Percentiles rank a stretch among this genome's conserved stretches.
These are phyloP conservation scores for Mastomys coucha DNA, from an alignment of 2,113 vertebrate species.

Conservation along the genomic window DNA sequence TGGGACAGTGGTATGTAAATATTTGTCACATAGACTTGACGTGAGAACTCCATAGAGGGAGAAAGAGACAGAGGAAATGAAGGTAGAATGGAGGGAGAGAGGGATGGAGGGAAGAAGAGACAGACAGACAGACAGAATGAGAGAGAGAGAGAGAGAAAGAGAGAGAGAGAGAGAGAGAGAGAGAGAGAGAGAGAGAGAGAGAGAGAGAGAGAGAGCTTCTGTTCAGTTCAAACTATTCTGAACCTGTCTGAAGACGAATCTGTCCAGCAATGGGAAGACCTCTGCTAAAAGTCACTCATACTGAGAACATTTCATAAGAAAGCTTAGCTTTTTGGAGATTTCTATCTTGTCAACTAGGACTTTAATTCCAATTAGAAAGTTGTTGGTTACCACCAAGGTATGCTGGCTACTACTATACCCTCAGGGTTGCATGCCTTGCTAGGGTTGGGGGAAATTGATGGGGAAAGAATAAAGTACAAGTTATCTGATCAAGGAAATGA, in stretches of 20 bases:
- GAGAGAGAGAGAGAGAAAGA: background rate
- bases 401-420: background rate
- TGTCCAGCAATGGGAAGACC: background rate
- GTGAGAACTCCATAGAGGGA: background rate
- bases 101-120: no score
- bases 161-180: background rate
- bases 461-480: background rate
- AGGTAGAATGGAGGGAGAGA: no score
- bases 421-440: background rate
- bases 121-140: no score
- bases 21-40: background rate
- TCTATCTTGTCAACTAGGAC: background rate
- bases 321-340: background rate
- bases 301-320: background rate
- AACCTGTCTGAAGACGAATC: background rate
- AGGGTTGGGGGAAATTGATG: background rate
- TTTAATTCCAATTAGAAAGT: background rate
- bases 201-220: background rate
- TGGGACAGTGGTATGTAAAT: background rate
- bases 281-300: background rate
- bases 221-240: background rate
- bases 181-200: background rate
- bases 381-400: background rate
- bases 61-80: no score
- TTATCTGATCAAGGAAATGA: background rate